These are phyloP conservation scores for Sebastes vulpes DNA, from an alignment of 2,797 vertebrate species.

Conservation along the genomic window DNA sequence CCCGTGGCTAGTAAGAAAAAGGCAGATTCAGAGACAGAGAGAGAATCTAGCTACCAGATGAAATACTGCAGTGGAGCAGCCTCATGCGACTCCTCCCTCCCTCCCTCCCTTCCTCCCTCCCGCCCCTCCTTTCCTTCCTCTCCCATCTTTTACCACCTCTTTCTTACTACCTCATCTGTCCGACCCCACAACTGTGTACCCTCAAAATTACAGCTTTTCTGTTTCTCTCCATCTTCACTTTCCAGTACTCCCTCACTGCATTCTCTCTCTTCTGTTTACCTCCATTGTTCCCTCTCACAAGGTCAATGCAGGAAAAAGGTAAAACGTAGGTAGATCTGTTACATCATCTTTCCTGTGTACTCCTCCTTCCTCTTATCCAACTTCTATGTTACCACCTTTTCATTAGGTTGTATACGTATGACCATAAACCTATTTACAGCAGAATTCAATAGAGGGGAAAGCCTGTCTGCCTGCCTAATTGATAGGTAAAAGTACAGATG, in stretches of 20 bases:
- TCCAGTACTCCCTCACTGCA: neutral
- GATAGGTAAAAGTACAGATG: neutral
- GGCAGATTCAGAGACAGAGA: slow-evolving; percentile 60
- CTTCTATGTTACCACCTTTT: slow-evolving; percentile 11
- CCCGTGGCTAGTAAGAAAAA: slow-evolving; percentile 39
- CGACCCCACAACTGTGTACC: neutral
- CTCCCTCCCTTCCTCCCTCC: slow-evolving; percentile 44
- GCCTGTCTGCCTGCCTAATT: neutral
- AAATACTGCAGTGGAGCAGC: slow-evolving; percentile 79
- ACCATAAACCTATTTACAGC: neutral
- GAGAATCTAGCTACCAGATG: slow-evolving; percentile 64
- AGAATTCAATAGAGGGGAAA: neutral
- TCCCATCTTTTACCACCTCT: slow-evolving; percentile 48
- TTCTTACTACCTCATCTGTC: neutral
- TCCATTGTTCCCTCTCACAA: slow-evolving; percentile 42
- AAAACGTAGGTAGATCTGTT: slow-evolving; percentile 29
- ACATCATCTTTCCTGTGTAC: slow-evolving; percentile 14
- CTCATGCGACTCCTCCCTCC: slow-evolving; percentile 56
- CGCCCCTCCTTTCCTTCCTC: slow-evolving; percentile 62
- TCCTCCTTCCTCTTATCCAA: neutral
- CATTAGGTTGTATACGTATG: neutral
- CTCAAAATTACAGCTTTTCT: neutral
- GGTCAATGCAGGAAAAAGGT: slow-evolving; percentile 58
- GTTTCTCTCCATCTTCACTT: neutral
- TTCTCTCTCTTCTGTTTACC: neutral